Evolutionary conservation across 2,888 invertebrate genomes (phyloP).

Genomic region (Tenthredo notha): DNA sequence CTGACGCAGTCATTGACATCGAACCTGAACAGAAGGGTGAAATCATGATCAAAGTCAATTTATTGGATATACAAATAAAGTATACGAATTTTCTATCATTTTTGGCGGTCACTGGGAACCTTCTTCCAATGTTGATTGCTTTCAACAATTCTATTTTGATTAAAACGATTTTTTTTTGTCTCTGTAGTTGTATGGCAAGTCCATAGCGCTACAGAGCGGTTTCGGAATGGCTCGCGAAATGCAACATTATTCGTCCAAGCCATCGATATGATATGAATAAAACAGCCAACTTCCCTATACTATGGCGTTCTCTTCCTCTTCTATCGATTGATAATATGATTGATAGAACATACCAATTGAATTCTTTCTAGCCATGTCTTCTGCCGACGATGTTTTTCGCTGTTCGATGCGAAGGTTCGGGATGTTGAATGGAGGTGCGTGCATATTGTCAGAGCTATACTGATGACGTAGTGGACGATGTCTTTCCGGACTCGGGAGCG

Average conservation of each 20-base stretch:
- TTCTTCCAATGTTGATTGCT: not conserved
- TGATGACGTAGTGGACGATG: conserved; percentile 89
- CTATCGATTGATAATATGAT: conserved; percentile 10
- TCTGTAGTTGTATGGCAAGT: too few relatives aligned
- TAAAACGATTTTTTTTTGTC: too few relatives aligned
- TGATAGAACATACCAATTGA: conserved; percentile 83
- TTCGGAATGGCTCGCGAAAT: too few relatives aligned
- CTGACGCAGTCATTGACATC: conserved; percentile 76
- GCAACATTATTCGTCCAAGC: too few relatives aligned
- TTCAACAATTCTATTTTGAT: not conserved
- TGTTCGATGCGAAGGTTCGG: conserved; percentile 93
- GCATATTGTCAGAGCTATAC: conserved; percentile 92
- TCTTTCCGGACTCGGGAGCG: conserved; percentile 88
- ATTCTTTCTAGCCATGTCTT: conserved; percentile 94
- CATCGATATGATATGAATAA: too few relatives aligned
- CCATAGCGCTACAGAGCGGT: too few relatives aligned
- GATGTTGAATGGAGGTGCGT: conserved; percentile 91
- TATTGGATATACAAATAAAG: not conserved
- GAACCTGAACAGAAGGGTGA: conserved; percentile 66
- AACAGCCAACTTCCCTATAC: too few relatives aligned
- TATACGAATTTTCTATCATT: not conserved
- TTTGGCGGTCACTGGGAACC: not conserved
- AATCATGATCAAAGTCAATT: not conserved
- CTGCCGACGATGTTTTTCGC: conserved; percentile 93
- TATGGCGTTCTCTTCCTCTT: too few relatives aligned